These are phyloP conservation scores for Grammomys dolichurus DNA, from an alignment of 2,113 vertebrate genomes.

Conservation along the genomic window DNA sequence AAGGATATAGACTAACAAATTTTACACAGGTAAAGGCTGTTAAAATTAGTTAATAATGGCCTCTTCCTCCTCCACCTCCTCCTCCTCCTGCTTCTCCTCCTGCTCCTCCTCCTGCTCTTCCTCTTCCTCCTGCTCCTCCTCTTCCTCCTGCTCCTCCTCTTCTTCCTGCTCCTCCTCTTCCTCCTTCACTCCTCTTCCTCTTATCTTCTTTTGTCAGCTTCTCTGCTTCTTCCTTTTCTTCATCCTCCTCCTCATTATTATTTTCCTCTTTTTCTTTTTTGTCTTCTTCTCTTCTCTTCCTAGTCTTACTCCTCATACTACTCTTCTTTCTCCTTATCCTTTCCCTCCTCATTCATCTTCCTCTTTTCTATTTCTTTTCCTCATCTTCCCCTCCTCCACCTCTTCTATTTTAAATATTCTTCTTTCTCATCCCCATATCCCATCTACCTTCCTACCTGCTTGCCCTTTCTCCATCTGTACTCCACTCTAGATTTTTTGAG, in stretches of 20 bases:
- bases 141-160: neutral
- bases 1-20: constrained; percentile 20
- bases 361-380: neutral
- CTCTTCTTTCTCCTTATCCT: neutral
- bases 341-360: neutral
- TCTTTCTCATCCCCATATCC: neutral
- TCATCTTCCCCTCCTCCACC: neutral
- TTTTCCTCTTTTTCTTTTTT: neutral
- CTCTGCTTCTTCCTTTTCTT: too few species aligned
- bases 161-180: neutral
- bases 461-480: neutral
- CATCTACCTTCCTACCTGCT: too few species aligned
- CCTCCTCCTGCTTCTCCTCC: neutral
- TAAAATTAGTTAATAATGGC: neutral
- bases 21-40: accelerated
- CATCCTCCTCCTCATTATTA: neutral
- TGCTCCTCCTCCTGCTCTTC: neutral
- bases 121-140: neutral
- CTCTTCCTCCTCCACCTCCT: neutral
- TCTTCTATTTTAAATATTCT: neutral
- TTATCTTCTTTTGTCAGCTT: too few species aligned
- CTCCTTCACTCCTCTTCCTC: neutral
- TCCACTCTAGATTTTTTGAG: neutral
- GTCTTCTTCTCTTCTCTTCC: neutral
- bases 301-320: neutral